These are phyloP conservation scores for Pygocentrus nattereri DNA, from an alignment of 2,797 vertebrate species.

Conservation along the genomic window DNA sequence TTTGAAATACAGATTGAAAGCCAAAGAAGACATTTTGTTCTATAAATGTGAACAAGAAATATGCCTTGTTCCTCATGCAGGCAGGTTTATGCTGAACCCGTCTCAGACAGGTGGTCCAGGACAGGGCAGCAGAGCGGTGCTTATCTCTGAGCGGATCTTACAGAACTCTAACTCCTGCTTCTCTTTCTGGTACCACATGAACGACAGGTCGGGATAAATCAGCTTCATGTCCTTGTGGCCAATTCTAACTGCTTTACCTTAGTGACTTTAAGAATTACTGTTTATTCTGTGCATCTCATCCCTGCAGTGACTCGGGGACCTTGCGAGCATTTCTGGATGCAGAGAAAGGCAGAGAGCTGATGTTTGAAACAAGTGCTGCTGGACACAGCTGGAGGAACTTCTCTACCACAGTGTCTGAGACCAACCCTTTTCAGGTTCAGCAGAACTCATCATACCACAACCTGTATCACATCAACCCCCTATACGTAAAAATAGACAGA, in stretches of 20 bases:
- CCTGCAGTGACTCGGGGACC: constrained; percentile 68
- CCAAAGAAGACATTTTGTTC: too few relatives aligned
- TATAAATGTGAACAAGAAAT: neutral
- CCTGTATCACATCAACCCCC: neutral
- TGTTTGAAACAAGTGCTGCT: constrained; percentile 66
- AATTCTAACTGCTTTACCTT: neutral
- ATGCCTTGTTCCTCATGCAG: constrained; percentile 61
- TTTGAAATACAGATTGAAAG: too few relatives aligned
- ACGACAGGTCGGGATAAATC: constrained; percentile 71
- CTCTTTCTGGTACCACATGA: constrained; percentile 76
- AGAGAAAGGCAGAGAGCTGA: constrained; percentile 51
- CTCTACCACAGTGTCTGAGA: constrained; percentile 60
- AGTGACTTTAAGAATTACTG: neutral
- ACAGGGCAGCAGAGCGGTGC: constrained; percentile 60
- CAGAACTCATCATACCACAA: neutral
- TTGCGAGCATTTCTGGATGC: constrained; percentile 67
- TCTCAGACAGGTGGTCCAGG: constrained; percentile 35
- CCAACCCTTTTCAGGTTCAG: constrained; percentile 73
- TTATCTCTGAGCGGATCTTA: constrained; percentile 77
- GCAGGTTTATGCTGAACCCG: constrained; percentile 76
- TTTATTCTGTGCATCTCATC: constrained; percentile 9
- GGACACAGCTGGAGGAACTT: constrained; percentile 69
- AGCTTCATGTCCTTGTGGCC: neutral
- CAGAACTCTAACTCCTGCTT: constrained; percentile 67
- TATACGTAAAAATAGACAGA: neutral